Evolutionary conservation across 2,888 invertebrate genomes (phyloP), one percentile per base, ranked within the genome.

Genomic region (Scrobipalpa costella): DNA sequence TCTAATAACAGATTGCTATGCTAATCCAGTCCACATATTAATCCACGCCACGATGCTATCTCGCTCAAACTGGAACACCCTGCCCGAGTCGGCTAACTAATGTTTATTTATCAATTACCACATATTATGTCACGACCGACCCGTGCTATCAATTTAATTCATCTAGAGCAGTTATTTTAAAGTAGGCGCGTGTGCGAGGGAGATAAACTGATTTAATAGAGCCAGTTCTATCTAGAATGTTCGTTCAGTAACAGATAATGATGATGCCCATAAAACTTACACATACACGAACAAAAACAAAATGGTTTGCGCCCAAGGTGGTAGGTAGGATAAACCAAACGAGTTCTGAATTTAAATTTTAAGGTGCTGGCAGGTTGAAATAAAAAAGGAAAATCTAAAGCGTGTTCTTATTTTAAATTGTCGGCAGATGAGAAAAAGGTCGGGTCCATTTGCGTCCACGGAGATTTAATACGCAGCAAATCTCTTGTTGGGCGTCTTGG

Each of bases 21-120:
- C 64, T 64, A 64, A 64, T 64, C 34, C 57, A 63, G 49, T 63
- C 21, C 58, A 17, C 58, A 64, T 61, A 64, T 60, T 61, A 65
- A 52, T 62, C 52, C 47, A 34, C 19, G 57, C 50, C 44, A 57
- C 36, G 65, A 65, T 65, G 47, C 47, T 60, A 65, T 65, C 65
- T 47, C 49, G 33, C 36, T 17, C 33, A 44, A 62, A 62, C 55
- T 62, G 34, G 64, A 59, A 52, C 60, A 65, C 67, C 68, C 65
- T 66, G 66, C 63, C 64, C 65, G 64, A 60, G 49, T 63, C 59
- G 64, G 66, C 66, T 64, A 66, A 68, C 72, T 73, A 71, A 79
- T 78, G 80, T 81, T 79, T 77, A 79, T 80, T 79, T 77, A 83
- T 81, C 85, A 83, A 83, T 85, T 85, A 84, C 81, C 72, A 72